Percentiles rank a stretch among this genome's conserved stretches.
Conservation (phyloP, 1,140 invertebrate genomes). For the Listronotus bonariensis region DNA sequence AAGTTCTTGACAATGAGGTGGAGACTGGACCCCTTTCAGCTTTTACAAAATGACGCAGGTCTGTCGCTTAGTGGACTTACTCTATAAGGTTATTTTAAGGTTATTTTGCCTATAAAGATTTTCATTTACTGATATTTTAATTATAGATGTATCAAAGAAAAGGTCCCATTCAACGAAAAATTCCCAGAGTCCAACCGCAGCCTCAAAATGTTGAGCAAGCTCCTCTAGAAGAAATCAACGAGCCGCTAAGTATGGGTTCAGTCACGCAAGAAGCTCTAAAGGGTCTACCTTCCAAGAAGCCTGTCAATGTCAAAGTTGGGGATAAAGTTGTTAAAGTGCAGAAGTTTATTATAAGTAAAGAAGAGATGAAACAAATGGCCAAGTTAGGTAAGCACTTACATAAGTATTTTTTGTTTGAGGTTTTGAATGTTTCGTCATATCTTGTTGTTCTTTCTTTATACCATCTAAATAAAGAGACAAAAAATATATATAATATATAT, state of each 20-base stretch:
- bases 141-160: conserved; percentile 45
- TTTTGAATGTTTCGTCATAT: too few species aligned
- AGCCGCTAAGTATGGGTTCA: conserved; percentile 17
- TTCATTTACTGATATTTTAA: too few species aligned
- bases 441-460: too few species aligned
- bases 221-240: conserved; percentile 41
- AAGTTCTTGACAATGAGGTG: too few species aligned
- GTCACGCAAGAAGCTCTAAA: not conserved
- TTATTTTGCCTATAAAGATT: too few species aligned
- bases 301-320: conserved; percentile 62
- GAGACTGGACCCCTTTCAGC: too few species aligned
- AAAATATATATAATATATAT: too few species aligned
- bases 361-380: conserved; percentile 64
- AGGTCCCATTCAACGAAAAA: conserved; percentile 25
- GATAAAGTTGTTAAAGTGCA: conserved; percentile 64
- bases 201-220: conserved; percentile 18
- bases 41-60: too few species aligned
- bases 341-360: conserved; percentile 65
- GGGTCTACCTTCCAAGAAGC: conserved; percentile 44
- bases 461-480: too few species aligned
- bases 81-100: too few species aligned
- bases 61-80: too few species aligned
- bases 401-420: too few species aligned
- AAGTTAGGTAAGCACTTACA: conserved; percentile 58
- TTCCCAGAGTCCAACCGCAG: conserved; percentile 8